Base-by-base conservation (phyloP, 64 coral and sea anemone genomes). In the Porites lutea region DNA sequence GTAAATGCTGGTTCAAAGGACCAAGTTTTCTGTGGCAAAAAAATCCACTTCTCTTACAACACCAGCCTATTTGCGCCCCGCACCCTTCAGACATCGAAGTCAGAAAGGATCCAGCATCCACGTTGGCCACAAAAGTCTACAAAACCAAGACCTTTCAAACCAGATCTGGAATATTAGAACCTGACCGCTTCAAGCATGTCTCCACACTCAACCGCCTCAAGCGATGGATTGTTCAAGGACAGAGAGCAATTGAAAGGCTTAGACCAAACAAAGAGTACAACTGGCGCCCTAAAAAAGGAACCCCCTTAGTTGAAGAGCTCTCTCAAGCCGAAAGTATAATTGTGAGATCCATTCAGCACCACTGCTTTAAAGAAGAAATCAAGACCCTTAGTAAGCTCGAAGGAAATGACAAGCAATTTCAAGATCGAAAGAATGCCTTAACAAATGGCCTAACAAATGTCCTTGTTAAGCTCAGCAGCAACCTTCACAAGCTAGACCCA, bases 201-300 rank as follows among this genome's bases (percentile, higher is more conserved):
- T 96, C 95, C 2, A 72, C 78, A 15, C 48, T 96, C 12, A 78
- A 78, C 21, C 90, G 87, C n/a, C 90, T 96, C 48, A 86, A 84
- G 20, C 20, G 9, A 50, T 43, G 74, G 7, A 80, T 93, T 13
- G 79, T 93, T 2, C 52, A 14, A 3, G 81, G 93, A 47, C 95
- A 96, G 78, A 83, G 87, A 45, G 92, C 84, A 75, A 93, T 93
- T 47, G 95, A 93, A 80, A 79, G 60, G 14, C 22, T 44, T 16
- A 16, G 95, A 76, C 60, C 51, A 13, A 73, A 96, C 44, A 96
- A 96, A 52, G 61, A 86, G 14, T 20, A 86, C 48, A 96, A 96
- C 43, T 96, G 95, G 95, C 87, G 80, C 60, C 80, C 90, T 9
- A 85, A 58, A 46, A n/a, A 92, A 16, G 87, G 90, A 45, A 83